Conservation (phyloP, 2,888 invertebrate genomes). For the Pterostichus madidus region DNA sequence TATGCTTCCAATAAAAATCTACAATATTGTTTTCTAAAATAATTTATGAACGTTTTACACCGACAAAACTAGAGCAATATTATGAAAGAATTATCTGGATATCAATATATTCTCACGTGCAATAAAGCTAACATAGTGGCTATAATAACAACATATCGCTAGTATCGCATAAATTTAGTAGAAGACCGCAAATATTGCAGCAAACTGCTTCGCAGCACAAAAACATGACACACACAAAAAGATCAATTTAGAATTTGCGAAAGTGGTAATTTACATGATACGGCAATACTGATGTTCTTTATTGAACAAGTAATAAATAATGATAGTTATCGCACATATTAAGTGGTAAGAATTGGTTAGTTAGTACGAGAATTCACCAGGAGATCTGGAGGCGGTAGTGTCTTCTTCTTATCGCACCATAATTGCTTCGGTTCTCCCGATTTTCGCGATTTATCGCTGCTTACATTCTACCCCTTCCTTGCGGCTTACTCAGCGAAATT, state of each 20-base stretch:
- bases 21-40: too few relatives aligned
- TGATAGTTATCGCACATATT: slow-evolving; percentile 48
- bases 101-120: slow-evolving; percentile 31
- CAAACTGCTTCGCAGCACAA: slow-evolving; percentile 21
- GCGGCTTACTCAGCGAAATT: slow-evolving; percentile 37
- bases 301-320: slow-evolving; percentile 51
- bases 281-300: slow-evolving; percentile 25
- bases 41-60: too few relatives aligned
- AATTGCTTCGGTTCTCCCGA: slow-evolving; percentile 51
- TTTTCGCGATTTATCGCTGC: slow-evolving; percentile 52
- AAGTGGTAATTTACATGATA: slow-evolving; percentile 36
- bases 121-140: slow-evolving; percentile 42
- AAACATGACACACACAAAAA: slow-evolving; percentile 20
- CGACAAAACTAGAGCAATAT: too few relatives aligned
- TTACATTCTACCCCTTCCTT: slow-evolving; percentile 25
- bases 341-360: slow-evolving; percentile 40
- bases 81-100: slow-evolving; percentile 13
- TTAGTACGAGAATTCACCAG: slow-evolving; percentile 31
- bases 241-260: slow-evolving; percentile 40
- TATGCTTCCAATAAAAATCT: too few relatives aligned
- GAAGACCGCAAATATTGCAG: slow-evolving; percentile 23
- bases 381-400: slow-evolving; percentile 23
- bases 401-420: slow-evolving; percentile 51
- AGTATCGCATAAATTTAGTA: slow-evolving; percentile 14
- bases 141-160: neutral